Conservation (phyloP, 2,113 vertebrate species). For the Rhineura floridana region DNA sequence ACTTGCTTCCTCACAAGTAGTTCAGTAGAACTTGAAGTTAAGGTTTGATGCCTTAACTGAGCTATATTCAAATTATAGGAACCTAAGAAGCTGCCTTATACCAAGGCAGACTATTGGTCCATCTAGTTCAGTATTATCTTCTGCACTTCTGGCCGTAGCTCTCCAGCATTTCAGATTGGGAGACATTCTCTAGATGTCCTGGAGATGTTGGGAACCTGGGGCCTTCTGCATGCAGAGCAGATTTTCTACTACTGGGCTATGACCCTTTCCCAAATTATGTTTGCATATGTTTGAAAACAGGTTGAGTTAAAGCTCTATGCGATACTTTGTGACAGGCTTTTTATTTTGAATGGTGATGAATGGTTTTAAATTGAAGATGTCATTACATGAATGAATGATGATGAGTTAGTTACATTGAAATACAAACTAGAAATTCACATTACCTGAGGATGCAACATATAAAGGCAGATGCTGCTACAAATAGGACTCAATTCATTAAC, state of each 20-base stretch:
- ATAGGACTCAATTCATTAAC: not conserved
- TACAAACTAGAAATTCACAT: not conserved
- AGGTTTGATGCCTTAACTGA: not conserved
- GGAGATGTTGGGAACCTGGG: too few relatives aligned
- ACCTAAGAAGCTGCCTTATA: too few relatives aligned
- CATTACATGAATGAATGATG: constrained; percentile 4
- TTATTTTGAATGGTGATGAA: not conserved
- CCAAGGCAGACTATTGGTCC: too few relatives aligned
- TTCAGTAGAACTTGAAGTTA: not conserved
- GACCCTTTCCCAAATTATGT: not conserved
- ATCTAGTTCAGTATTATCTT: too few relatives aligned
- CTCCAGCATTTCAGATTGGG: too few relatives aligned
- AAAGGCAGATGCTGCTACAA: not conserved
- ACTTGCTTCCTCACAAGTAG: not conserved
- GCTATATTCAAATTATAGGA: not conserved
- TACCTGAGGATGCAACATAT: not conserved
- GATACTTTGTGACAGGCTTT: not conserved
- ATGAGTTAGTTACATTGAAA: constrained; percentile 2
- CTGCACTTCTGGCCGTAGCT: too few relatives aligned
- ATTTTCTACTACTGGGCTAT: too few relatives aligned
- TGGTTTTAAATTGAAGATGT: not conserved
- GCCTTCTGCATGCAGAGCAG: too few relatives aligned
- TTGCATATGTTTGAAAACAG: not conserved
- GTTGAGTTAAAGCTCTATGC: not conserved
- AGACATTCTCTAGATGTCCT: too few relatives aligned